These are phyloP conservation scores for Rhopalosiphum nymphaeae DNA, from an alignment of 2,888 invertebrate species.

Conservation along the genomic window DNA sequence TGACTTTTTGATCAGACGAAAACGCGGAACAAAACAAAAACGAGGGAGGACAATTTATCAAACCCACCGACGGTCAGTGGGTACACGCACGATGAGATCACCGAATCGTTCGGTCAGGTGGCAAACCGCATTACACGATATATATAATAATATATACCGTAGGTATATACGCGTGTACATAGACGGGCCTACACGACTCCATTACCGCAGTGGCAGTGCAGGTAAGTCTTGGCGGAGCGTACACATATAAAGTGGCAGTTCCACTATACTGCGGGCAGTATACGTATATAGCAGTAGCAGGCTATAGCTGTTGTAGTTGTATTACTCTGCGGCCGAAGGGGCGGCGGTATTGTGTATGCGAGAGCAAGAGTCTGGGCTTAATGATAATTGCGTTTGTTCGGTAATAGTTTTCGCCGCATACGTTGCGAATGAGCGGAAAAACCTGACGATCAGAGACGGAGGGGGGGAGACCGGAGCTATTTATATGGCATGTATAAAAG, in stretches of 20 bases:
- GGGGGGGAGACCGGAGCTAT: background rate
- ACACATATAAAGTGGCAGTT: background rate
- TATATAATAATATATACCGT: background rate
- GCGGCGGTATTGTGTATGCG: constrained; percentile 23
- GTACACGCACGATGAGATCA: background rate
- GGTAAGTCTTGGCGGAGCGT: background rate
- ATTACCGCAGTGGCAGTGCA: background rate
- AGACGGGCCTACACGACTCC: background rate
- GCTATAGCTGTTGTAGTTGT: background rate
- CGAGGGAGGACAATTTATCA: background rate
- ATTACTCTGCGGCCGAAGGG: background rate
- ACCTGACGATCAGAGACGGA: background rate
- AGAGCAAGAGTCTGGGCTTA: constrained; percentile 37
- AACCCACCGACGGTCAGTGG: background rate
- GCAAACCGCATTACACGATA: background rate
- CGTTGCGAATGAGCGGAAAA: background rate
- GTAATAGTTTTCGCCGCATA: constrained; percentile 49
- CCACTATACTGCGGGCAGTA: background rate
- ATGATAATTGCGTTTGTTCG: constrained; percentile 62
- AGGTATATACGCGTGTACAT: background rate
- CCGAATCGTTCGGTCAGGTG: background rate
- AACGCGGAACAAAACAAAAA: background rate
- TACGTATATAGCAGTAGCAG: background rate
- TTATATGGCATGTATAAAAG: constrained; percentile 17
- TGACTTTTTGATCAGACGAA: background rate